These are phyloP conservation scores for Sebastes iracundus DNA, from an alignment of 2,797 vertebrate species.

Conservation along the genomic window DNA sequence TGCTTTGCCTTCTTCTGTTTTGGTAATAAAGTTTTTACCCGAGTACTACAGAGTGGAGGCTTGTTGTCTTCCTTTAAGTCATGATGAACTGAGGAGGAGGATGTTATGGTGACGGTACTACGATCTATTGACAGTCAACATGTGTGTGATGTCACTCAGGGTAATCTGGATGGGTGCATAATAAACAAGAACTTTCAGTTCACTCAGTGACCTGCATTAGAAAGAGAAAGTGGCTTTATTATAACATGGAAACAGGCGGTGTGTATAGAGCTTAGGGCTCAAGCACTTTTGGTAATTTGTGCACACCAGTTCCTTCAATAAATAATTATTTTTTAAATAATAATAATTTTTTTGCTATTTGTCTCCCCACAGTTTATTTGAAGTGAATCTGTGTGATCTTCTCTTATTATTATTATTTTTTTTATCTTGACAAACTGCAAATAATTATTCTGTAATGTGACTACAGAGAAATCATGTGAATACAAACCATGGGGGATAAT, in stretches of 20 bases:
- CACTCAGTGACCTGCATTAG: background rate
- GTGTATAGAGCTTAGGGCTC: background rate
- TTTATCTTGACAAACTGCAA: background rate
- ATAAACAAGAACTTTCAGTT: background rate
- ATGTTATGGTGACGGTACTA: background rate
- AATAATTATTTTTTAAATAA: background rate
- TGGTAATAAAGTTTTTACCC: constrained; percentile 86
- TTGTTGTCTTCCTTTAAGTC: background rate
- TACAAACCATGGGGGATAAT: background rate
- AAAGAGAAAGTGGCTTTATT: background rate
- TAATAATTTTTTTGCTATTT: background rate
- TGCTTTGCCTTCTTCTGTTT: constrained; percentile 80
- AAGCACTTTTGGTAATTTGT: background rate
- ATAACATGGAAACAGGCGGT: background rate
- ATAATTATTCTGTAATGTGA: background rate
- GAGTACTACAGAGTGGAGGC: background rate
- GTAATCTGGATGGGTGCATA: background rate
- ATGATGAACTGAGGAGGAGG: background rate
- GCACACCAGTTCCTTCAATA: background rate
- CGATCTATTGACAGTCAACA: constrained; percentile 17
- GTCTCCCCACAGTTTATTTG: background rate
- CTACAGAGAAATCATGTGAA: background rate
- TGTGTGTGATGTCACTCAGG: background rate
- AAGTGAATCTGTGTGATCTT: too few relatives aligned
- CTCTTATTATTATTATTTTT: background rate